These are phyloP conservation scores for Aproaerema taeniolella DNA, from an alignment of 2,888 invertebrate genomes.

Conservation along the genomic window DNA sequence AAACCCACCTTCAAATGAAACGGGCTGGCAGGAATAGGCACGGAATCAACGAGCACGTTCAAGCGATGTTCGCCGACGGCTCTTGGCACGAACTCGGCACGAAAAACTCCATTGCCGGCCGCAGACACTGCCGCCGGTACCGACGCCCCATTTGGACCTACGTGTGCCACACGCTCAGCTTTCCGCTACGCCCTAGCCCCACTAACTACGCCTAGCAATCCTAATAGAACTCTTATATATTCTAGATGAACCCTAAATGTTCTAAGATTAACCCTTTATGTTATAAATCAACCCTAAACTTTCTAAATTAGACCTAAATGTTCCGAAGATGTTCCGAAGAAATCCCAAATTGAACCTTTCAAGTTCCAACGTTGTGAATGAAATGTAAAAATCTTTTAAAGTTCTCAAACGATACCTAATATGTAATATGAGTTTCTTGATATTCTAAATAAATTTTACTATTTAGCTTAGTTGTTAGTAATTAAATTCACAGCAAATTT, in stretches of 20 bases:
- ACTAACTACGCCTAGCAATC: slow-evolving; percentile 2
- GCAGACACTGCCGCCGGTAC: slow-evolving; percentile 93
- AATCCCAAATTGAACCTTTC: no score
- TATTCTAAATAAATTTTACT: no score
- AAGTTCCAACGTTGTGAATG: no score
- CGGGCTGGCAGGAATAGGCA: slow-evolving; percentile 93
- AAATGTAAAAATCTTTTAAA: no score
- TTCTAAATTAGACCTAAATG: no score
- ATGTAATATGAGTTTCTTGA: no score
- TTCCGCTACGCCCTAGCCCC: slow-evolving; percentile 64
- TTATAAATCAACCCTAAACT: no score
- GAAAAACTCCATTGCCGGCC: slow-evolving; percentile 87
- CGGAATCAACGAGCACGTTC: slow-evolving; percentile 88
- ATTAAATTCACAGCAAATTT: no score
- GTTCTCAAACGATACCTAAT: no score
- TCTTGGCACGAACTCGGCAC: slow-evolving; percentile 93
- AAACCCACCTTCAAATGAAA: slow-evolving; percentile 88
- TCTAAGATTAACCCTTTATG: neutral
- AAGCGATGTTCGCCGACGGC: slow-evolving; percentile 95
- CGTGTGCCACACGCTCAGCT: slow-evolving; percentile 56
- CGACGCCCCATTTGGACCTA: slow-evolving; percentile 95
- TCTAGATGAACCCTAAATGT: neutral
- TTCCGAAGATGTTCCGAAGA: no score
- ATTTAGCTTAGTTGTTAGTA: no score
- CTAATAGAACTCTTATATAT: no score